Base-by-base conservation (phyloP, 2,888 invertebrate species). In the Callimorpha dominula region DNA sequence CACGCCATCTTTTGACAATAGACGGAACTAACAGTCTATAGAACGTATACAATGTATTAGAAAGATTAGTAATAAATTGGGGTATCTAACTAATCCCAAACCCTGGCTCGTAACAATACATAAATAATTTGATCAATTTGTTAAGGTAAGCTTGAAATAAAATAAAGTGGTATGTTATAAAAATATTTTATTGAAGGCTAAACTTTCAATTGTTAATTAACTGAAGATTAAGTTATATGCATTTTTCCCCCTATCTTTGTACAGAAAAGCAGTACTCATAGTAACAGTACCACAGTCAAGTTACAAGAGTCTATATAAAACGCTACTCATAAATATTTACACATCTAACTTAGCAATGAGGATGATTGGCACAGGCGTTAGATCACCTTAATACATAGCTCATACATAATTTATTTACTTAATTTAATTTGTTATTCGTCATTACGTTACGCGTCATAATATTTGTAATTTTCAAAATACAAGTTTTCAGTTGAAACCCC, bases 161-260 rank as follows among this genome's bases (percentile, higher is more conserved):
- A 62, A 65, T 15, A 14, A 49, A 57, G 8, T 14, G 8, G 15
- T 9, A 15, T 14, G 70, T 73, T 85, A 78, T 62, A 80, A 83
- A 80, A 79, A 75, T 78, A 78, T 82, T 82, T 80, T 72, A 81
- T 72, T 82, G 62, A 50, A 46, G 68, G 46, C 17, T 63, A 65
- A 74, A 57, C 40, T n/a, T 31, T 74, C 50, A 54, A 71, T 57
- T 40, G 52, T 74, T 68, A 72, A 20, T n/a, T 20, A 49, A n/a
- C 14, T 49, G 60, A 60, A 31, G 60, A 60, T 60, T 60, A 60
- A 60, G 31, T 60, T 60, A 60, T 14, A 20, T 60, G 31, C 60
- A 60, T 60, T 60, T 60, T 46, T 31, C 31, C 6, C 14, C 60
- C 14, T 12, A 49, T 9, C 49, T 50, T 12, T 50, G 49, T 50